Percentiles rank a stretch among this genome's conserved stretches.
These are phyloP conservation scores for Fabriciana adippe DNA, from an alignment of 2,888 invertebrate species.

Conservation along the genomic window DNA sequence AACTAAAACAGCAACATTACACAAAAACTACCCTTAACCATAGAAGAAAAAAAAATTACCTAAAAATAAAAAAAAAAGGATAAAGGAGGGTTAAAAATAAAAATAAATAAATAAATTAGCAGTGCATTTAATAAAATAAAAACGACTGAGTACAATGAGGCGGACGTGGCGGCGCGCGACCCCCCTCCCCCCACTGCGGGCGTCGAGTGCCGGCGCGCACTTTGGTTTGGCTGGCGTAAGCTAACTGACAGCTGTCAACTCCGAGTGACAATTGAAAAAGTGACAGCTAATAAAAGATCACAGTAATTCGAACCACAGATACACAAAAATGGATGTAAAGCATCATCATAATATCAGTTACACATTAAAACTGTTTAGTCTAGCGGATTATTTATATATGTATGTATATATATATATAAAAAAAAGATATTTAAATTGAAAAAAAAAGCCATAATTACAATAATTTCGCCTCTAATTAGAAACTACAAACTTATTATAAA, in stretches of 20 bases:
- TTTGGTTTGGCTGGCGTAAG: constrained; percentile 45
- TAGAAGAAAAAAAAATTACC: not conserved
- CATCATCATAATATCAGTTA: not conserved
- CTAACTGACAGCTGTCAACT: constrained; percentile 36
- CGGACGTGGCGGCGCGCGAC: constrained; percentile 51
- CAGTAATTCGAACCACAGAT: constrained; percentile 20
- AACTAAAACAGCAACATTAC: too few relatives aligned
- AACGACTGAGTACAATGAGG: constrained; percentile 65
- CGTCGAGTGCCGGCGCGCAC: constrained; percentile 29
- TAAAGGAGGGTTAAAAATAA: constrained; percentile 31
- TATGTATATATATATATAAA: not conserved
- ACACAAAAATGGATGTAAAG: not conserved
- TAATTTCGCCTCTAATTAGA: constrained; percentile 23
- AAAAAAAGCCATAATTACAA: constrained; percentile 16
- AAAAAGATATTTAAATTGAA: not conserved
- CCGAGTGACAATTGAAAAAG: not conserved
- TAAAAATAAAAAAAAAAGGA: not conserved
- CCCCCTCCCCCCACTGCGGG: not conserved
- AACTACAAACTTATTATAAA: constrained; percentile 18
- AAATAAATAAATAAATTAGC: constrained; percentile 62
- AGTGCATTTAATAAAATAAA: constrained; percentile 75
- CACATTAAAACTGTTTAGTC: constrained; percentile 2
- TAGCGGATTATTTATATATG: not conserved
- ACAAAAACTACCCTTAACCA: not conserved
- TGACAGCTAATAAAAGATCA: constrained; percentile 29